Evolutionary conservation across 2,888 invertebrate genomes (phyloP), one percentile per base, ranked within the genome.

Genomic region (Gryllus longicercus): DNA sequence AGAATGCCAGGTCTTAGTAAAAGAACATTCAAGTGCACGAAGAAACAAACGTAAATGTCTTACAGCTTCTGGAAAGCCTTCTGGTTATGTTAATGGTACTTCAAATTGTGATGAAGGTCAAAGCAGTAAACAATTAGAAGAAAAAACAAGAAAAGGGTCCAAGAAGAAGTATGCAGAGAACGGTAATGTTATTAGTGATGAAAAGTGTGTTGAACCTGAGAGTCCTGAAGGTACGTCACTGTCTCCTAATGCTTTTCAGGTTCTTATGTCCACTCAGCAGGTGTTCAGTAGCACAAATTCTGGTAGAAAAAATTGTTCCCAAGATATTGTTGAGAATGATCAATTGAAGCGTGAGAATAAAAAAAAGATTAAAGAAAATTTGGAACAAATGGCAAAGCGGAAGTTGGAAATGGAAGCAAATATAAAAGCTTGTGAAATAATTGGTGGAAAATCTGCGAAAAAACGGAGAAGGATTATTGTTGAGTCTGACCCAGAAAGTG

Each of bases 401-500:
- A 80, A 79, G 76, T 75, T n/a, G 50, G 50, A 75, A 76, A 75
- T 50, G 75, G 49, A 82, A 38, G 18, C 38, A 23, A 8, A 4
- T 51, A 11, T 51, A 14, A 38, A 16, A 49, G 10, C 75, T 49
- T 21, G 63, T 8, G 74, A 74, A 50, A n/a, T 23, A 11, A 16
- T 74, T 50, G 76, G 16, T 49, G 21, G 50, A 50, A 63, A 18
- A 16, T 18, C 25, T 25, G 12, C 12, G 18, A 78, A 78, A 18
- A 51, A 49, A 12, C n/a, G 23, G 50, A 80, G 76, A 75, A 23
- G 50, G 50, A 25, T 77, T 79, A 25, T 80, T 4, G 50, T 78
- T 63, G 79, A 81, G n/a, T 78, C 79, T 16, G 80, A 81, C 25
- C 80, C 80, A n/a, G 81, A 81, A 25, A 75, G 49, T 75, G 77